A percentile compares a stretch with the other conserved stretches of the same genome.
These are phyloP conservation scores for Pocillopora meandrina DNA, from an alignment of 92 coral and sea anemone genomes.

Conservation along the genomic window DNA sequence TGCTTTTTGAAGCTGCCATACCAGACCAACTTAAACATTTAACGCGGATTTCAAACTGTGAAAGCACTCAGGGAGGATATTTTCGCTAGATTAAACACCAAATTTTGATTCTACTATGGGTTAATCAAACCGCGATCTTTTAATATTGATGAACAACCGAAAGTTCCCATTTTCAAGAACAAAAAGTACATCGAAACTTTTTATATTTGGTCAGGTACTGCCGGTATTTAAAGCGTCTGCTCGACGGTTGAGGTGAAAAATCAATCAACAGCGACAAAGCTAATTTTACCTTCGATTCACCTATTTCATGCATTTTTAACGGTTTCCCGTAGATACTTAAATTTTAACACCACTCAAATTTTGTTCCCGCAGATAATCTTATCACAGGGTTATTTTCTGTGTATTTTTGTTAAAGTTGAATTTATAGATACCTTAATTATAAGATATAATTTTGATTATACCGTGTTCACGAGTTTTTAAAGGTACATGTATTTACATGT, in stretches of 20 bases:
- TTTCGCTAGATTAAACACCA: slow-evolving; percentile 2
- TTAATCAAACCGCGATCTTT: background rate
- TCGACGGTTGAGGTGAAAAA: background rate
- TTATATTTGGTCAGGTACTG: background rate
- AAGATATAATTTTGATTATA: too few species aligned
- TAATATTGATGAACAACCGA: background rate
- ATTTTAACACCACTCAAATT: too few species aligned
- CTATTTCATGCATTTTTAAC: too few species aligned
- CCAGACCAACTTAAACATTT: background rate
- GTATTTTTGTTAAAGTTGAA: too few species aligned
- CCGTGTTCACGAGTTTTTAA: too few species aligned
- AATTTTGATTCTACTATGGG: slow-evolving; percentile 8
- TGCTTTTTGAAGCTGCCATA: background rate
- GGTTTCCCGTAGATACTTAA: too few species aligned
- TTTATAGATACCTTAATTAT: too few species aligned
- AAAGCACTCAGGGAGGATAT: background rate
- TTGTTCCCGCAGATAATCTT: too few species aligned
- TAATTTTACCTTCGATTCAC: too few species aligned
- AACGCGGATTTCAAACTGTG: background rate
- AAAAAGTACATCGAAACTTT: background rate
- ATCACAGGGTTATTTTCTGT: too few species aligned
- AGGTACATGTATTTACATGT: too few species aligned
- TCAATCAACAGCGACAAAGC: background rate
- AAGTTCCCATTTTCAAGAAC: background rate
- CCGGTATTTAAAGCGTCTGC: background rate